Base-by-base conservation (phyloP, 1,140 invertebrate species). In the Zaprionus inermis region DNA sequence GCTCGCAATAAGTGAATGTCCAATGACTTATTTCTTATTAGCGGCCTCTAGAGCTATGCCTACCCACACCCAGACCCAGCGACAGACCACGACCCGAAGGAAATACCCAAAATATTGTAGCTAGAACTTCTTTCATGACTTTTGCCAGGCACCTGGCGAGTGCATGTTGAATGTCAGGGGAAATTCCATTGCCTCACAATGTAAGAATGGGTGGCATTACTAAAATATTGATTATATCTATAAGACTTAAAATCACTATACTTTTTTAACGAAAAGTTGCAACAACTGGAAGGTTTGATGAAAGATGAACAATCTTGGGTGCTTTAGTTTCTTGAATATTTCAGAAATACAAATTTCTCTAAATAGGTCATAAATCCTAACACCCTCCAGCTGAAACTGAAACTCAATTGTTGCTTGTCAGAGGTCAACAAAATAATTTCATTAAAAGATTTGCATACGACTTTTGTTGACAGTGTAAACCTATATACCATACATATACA, bases 1-100 rank as follows among this genome's bases (percentile, higher is more conserved):
- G 72, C 11, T 52, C 49, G 56, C 65, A 46, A 61, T 60, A 44
- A 66, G 58, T 66, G 55, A 58, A 58, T 73, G 66, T 20, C 75
- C 71, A 69, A 32, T 68, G 64, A 49, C 64, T 67, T 58, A 72
- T 64, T 63, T 77, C 54, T 61, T 65, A 49, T 73, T 73, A 73
- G 55, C 30, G 38, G 51, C 68, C 49, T 49, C 51, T 73, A 20
- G 56, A 49, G 64, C 38, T 57, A 72, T 65, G 51, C 36, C 10
- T 54, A 54, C 12, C 5, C 16, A 49, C 18, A 49, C 36, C 18
- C 44, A 46, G 44, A 46, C 44, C 41, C n/a, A 46, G 36, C 36
- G 41, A 46, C 41, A 18, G 2, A 46, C 9, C 16, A 46, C 41
- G 41, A 46, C 41, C 44, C 18, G 18, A 46, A 46, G 44, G 44